These are phyloP conservation scores for Strix uralensis DNA, from an alignment of 2,113 vertebrate genomes.

Conservation along the genomic window DNA sequence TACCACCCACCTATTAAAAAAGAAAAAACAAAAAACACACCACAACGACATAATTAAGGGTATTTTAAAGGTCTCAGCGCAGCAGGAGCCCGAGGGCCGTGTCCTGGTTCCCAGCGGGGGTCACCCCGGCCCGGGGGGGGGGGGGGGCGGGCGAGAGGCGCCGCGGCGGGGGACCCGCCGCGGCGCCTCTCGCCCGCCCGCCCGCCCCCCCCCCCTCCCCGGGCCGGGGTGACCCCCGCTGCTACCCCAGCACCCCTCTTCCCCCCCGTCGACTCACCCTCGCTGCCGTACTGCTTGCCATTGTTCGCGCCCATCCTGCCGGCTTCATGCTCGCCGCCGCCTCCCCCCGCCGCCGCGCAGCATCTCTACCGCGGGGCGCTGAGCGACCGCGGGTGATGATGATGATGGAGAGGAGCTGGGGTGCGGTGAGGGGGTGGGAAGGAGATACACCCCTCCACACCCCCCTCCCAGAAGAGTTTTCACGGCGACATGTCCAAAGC, in stretches of 20 bases:
- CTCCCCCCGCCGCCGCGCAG: constrained; percentile 30
- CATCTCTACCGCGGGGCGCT: constrained; percentile 52
- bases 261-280: constrained; percentile 82
- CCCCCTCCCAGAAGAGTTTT: not conserved
- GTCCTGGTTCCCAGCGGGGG: not conserved
- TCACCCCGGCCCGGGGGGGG: not conserved
- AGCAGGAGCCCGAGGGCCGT: not conserved
- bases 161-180: too few relatives aligned
- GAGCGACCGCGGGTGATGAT: not conserved
- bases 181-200: too few relatives aligned
- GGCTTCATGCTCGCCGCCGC: constrained; percentile 85
- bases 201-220: too few relatives aligned
- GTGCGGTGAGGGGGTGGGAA: too few relatives aligned
- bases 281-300: constrained; percentile 96
- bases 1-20: not conserved
- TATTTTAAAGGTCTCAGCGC: not conserved
- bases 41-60: not conserved
- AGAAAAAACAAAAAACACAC: too few relatives aligned
- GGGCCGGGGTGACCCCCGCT: too few relatives aligned
- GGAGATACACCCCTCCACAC: too few relatives aligned
- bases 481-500: not conserved
- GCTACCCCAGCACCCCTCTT: not conserved
- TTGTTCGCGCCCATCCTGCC: constrained; percentile 96
- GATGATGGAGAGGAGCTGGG: not conserved
- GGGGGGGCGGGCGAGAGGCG: not conserved